Percentiles rank a stretch among this genome's conserved stretches.
phyloP scores from a whole-genome alignment of 2,113 vertebrate genomes.

The Meriones unguiculatus region DNA sequence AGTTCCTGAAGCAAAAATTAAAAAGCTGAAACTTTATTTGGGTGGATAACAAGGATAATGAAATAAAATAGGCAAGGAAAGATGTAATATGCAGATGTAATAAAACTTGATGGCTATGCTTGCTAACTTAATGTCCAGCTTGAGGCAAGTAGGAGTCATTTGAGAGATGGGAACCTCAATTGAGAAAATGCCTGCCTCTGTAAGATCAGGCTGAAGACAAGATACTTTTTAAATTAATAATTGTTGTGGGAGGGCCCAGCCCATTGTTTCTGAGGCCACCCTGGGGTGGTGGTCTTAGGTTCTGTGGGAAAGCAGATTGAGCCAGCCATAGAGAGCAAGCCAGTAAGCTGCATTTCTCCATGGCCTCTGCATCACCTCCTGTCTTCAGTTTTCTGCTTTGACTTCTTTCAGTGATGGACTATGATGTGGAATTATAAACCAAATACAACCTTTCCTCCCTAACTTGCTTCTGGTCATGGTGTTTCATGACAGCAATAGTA shows the following conservation, averaged over 20 bases:
- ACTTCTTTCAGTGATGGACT: background rate
- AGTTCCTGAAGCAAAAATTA: slow-evolving; percentile 17
- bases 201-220: background rate
- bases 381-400: background rate
- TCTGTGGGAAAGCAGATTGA: background rate
- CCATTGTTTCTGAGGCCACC: background rate
- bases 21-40: slow-evolving; percentile 4
- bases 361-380: background rate
- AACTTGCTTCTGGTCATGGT: background rate
- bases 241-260: background rate
- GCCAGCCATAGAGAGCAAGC: background rate
- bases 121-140: background rate
- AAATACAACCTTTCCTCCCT: background rate
- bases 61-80: background rate
- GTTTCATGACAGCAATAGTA: background rate
- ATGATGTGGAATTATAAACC: background rate
- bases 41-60: background rate
- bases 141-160: background rate
- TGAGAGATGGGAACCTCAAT: background rate
- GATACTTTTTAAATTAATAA: background rate
- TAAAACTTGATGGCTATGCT: background rate
- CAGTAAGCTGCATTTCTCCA: background rate
- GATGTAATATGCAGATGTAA: background rate
- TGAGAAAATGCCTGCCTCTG: background rate
- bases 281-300: too few relatives aligned